phyloP scores from a whole-genome alignment of 2,113 vertebrate species.

The Daphoenositta chrysoptera region DNA sequence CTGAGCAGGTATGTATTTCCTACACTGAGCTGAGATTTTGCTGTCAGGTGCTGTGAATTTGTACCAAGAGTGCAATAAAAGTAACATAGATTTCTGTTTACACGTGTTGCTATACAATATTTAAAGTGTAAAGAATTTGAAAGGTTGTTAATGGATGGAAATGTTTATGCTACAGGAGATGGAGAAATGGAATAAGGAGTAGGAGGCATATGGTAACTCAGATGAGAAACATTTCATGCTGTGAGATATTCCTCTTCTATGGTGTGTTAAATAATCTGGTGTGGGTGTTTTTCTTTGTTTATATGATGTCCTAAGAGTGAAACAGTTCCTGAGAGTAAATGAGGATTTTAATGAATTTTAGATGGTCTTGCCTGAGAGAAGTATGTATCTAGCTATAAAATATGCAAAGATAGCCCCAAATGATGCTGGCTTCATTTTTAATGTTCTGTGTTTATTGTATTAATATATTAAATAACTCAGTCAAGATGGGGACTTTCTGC shows the following conservation, averaged over 20 bases:
- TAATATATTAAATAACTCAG: background rate
- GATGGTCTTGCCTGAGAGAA: background rate
- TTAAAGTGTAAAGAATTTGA: conserved; percentile 36
- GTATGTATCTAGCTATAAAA: background rate
- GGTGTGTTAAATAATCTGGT: background rate
- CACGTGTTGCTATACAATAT: conserved; percentile 9
- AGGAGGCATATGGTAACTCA: conserved; percentile 42
- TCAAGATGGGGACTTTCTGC: background rate
- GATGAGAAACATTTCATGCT: conserved; percentile 20
- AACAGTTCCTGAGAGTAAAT: background rate
- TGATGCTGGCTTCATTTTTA: background rate
- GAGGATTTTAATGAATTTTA: conserved; percentile 25
- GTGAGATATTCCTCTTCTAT: background rate
- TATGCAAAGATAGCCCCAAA: background rate
- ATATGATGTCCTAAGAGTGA: background rate
- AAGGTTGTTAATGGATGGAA: conserved; percentile 25
- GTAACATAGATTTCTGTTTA: background rate
- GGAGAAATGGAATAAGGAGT: conserved; percentile 4
- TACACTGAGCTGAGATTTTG: background rate
- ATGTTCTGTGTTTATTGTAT: background rate
- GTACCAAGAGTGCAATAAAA: conserved; percentile 3
- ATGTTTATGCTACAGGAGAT: conserved; percentile 19
- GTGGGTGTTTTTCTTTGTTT: conserved; percentile 23
- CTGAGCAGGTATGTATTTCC: background rate
- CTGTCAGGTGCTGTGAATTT: conserved; percentile 17